Evolutionary conservation across 2,113 vertebrate species (phyloP).

Genomic region (Malurus cyaneus): DNA sequence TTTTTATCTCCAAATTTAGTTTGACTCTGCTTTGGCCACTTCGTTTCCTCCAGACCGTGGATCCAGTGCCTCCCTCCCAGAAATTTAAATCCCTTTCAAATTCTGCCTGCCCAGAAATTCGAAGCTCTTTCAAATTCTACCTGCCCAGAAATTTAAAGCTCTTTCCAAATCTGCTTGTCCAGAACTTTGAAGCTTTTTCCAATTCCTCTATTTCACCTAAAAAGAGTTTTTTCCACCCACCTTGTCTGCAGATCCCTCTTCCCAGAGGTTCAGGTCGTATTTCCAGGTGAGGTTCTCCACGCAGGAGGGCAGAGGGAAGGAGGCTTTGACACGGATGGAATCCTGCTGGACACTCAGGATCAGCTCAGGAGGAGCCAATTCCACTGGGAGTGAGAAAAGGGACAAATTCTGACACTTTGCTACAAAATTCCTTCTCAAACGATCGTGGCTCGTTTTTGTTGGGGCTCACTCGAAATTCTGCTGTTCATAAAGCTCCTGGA

Average conservation of each 20-base stretch:
- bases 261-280: constrained; percentile 45
- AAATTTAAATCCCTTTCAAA: not conserved
- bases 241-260: constrained; percentile 32
- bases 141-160: not conserved
- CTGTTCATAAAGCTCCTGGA: not conserved
- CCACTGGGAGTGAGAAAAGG: not conserved
- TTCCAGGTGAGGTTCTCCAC: constrained; percentile 15
- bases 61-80: not conserved
- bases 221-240: not conserved
- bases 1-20: not conserved
- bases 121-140: not conserved
- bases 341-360: not conserved
- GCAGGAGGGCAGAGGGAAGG: constrained; percentile 47
- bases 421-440: not conserved
- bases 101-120: not conserved
- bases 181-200: not conserved
- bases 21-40: not conserved
- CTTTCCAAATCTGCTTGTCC: too few relatives aligned
- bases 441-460: fast-evolving
- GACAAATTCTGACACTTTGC: not conserved
- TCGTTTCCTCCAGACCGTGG: not conserved
- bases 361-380: constrained; percentile 47
- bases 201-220: not conserved
- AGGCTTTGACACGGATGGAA: not conserved
- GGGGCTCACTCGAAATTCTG: not conserved